Evolutionary conservation across 2,888 invertebrate genomes (phyloP).

Genomic region (Autographa pulchrina): DNA sequence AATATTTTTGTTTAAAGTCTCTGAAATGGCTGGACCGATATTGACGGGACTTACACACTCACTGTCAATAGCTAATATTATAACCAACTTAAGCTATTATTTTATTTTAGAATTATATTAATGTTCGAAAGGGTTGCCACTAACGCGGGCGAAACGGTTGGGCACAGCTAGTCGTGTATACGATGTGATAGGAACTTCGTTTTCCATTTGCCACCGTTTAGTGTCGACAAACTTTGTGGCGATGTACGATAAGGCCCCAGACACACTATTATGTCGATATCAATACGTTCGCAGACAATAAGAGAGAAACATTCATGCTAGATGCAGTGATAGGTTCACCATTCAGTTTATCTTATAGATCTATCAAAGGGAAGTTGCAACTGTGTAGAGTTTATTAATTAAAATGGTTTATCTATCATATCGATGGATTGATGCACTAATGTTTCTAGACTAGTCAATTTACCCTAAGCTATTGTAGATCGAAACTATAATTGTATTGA

Average conservation of each 20-base stretch:
- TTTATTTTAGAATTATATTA: too few species aligned
- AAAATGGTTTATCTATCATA: not conserved
- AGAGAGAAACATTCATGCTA: slow-evolving; percentile 35
- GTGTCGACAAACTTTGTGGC: slow-evolving; percentile 50
- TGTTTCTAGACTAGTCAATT: not conserved
- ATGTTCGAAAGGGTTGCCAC: too few species aligned
- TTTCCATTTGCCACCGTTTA: slow-evolving; percentile 53
- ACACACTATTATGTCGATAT: slow-evolving; percentile 26
- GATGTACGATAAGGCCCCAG: slow-evolving; percentile 37
- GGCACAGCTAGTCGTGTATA: slow-evolving; percentile 21
- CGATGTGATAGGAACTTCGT: slow-evolving; percentile 33
- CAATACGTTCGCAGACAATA: slow-evolving; percentile 36
- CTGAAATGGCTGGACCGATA: too few species aligned
- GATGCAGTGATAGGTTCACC: slow-evolving; percentile 22
- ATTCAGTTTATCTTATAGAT: slow-evolving; percentile 46
- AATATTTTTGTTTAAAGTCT: too few species aligned
- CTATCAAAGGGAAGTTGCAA: slow-evolving; percentile 15
- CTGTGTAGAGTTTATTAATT: not conserved
- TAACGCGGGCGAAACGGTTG: too few species aligned
- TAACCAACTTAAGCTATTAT: too few species aligned
- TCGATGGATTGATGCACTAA: not conserved
- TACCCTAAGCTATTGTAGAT: too few species aligned
- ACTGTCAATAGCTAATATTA: too few species aligned
- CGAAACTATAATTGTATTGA: too few species aligned
- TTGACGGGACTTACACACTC: too few species aligned